Evolutionary conservation across 2,797 vertebrate genomes (phyloP).

Genomic region (Squalus acanthias): DNA sequence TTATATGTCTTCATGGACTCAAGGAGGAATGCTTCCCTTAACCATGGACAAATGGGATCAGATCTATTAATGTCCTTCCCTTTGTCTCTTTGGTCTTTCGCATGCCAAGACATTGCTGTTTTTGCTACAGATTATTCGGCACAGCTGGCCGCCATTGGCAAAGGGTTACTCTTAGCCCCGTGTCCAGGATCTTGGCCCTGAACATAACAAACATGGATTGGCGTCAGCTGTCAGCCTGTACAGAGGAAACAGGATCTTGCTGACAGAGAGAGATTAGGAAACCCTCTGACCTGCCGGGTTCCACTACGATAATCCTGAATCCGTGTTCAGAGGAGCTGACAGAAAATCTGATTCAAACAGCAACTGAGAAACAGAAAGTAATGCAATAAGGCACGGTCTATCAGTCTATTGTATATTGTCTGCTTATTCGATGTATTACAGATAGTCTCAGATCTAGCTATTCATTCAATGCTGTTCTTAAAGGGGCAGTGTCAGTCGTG

Average conservation of each 20-base stretch:
- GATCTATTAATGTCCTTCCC: neutral
- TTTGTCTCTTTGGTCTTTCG: neutral
- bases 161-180: neutral
- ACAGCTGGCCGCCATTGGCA: neutral
- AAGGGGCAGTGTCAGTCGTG: too few species aligned
- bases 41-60: neutral
- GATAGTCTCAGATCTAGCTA: neutral
- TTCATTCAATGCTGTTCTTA: neutral
- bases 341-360: neutral
- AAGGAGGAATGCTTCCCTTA: neutral
- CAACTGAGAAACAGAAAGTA: neutral
- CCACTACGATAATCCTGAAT: neutral
- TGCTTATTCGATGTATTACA: neutral
- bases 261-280: conserved; percentile 7
- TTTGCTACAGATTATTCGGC: neutral
- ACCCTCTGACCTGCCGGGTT: neutral
- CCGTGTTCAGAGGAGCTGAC: neutral
- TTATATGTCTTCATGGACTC: neutral
- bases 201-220: neutral
- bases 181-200: neutral
- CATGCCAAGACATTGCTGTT: neutral
- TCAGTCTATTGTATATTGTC: neutral
- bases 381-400: neutral
- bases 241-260: conserved; percentile 21
- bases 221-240: neutral